phyloP scores from a whole-genome alignment of 2,888 invertebrate genomes.

The Tanytarsus gracilentus region DNA sequence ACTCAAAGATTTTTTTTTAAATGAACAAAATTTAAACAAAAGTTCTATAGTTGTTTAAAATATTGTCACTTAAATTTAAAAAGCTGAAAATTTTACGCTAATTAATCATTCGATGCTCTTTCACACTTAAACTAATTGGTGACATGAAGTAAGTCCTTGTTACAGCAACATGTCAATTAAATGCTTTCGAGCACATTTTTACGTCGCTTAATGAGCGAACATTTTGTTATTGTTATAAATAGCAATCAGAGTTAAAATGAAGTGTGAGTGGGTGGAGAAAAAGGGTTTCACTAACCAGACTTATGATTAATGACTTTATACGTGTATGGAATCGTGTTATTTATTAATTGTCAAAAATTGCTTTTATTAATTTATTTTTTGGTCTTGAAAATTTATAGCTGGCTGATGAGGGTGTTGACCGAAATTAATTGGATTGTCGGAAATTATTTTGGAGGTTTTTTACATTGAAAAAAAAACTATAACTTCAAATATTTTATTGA shows the following conservation, averaged over 20 bases:
- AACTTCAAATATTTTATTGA: too few relatives aligned
- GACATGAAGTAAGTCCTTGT: not conserved
- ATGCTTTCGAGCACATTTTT: not conserved
- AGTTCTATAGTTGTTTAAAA: constrained; percentile 1
- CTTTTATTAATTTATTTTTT: too few relatives aligned
- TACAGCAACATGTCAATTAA: not conserved
- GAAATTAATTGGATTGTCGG: too few relatives aligned
- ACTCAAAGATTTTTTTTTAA: not conserved
- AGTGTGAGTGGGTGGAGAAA: too few relatives aligned
- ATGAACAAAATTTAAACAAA: not conserved
- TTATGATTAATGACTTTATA: too few relatives aligned
- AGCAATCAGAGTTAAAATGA: too few relatives aligned
- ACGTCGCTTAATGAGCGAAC: not conserved
- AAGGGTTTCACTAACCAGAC: too few relatives aligned
- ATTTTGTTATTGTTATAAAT: not conserved
- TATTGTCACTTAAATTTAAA: not conserved
- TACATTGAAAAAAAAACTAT: too few relatives aligned
- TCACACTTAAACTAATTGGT: not conserved
- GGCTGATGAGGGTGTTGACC: not conserved
- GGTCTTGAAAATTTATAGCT: too few relatives aligned
- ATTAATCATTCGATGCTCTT: constrained; percentile 6
- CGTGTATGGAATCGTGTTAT: too few relatives aligned
- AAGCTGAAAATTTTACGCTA: not conserved
- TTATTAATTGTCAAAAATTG: too few relatives aligned
- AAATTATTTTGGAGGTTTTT: too few relatives aligned